Percentiles rank a stretch among this genome's conserved stretches.
phyloP scores from a whole-genome alignment of 2,113 vertebrate genomes.

The Phycodurus eques region DNA sequence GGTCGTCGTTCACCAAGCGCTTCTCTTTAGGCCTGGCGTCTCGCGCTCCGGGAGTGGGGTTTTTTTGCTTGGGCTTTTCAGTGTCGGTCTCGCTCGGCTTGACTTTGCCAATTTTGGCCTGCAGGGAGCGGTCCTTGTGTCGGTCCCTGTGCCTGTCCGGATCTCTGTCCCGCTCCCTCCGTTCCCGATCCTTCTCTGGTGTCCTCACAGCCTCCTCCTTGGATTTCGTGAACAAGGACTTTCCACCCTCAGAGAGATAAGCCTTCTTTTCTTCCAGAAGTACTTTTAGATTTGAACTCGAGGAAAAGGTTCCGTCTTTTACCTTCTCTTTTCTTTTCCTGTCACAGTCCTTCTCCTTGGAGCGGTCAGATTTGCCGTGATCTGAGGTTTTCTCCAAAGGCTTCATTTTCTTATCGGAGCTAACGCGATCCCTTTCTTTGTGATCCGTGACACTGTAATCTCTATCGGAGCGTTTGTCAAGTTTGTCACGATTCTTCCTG shows the following conservation, averaged over 20 bases:
- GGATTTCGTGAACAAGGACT: constrained; percentile 75
- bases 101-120: constrained; percentile 72
- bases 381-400: constrained; percentile 81
- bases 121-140: constrained; percentile 84
- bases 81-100: constrained; percentile 64
- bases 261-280: constrained; percentile 83
- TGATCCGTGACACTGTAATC: constrained; percentile 80
- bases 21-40: constrained; percentile 92
- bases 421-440: constrained; percentile 81
- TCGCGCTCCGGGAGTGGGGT: constrained; percentile 72
- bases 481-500: constrained; percentile 87
- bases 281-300: constrained; percentile 77
- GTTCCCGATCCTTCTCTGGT: constrained; percentile 89
- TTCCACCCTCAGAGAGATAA: constrained; percentile 75
- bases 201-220: constrained; percentile 87
- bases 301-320: constrained; percentile 73
- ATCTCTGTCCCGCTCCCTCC: constrained; percentile 82
- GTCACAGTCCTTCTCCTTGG: constrained; percentile 85
- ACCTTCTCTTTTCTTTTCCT: constrained; percentile 85
- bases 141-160: constrained; percentile 88
- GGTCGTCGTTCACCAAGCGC: constrained; percentile 91
- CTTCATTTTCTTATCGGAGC: constrained; percentile 82
- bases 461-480: constrained; percentile 85
- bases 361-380: constrained; percentile 79
- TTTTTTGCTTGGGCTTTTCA: constrained; percentile 76